phyloP scores from a whole-genome alignment of 1,140 invertebrate genomes.

The Whitmania pigra region DNA sequence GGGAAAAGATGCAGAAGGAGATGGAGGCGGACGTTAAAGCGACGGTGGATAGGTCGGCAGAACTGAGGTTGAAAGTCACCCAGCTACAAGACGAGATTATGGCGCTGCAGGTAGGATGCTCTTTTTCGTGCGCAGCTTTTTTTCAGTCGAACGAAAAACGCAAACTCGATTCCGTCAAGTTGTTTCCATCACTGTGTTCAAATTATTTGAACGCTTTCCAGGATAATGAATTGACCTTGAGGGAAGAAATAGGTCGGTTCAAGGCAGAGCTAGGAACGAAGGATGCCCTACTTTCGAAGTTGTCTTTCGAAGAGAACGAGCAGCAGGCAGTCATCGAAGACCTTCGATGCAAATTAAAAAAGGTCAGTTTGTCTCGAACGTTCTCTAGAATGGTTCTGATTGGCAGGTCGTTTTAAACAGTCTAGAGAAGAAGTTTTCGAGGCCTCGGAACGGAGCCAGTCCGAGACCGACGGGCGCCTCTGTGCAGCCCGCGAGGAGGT shows the following conservation, averaged over 20 bases:
- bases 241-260: conserved; percentile 36
- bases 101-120: conserved; percentile 33
- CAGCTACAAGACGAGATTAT: conserved; percentile 54
- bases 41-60: conserved; percentile 80
- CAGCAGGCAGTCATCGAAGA: conserved; percentile 31
- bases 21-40: conserved; percentile 85
- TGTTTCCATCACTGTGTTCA: conserved; percentile 22
- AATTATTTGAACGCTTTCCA: conserved; percentile 44
- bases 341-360: conserved; percentile 37
- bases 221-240: conserved; percentile 38
- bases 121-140: not conserved
- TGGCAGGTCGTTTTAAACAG: too few species aligned
- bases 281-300: conserved; percentile 34
- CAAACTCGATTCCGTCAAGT: not conserved
- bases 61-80: conserved; percentile 86
- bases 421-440: too few species aligned
- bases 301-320: conserved; percentile 32
- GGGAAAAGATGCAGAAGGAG: conserved; percentile 88
- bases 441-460: too few species aligned
- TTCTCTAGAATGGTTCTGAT: too few species aligned
- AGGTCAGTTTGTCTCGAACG: conserved; percentile 30
- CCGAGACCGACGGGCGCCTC: too few species aligned
- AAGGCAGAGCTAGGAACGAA: conserved; percentile 33
- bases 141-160: not conserved
- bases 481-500: too few species aligned